Evolutionary conservation across 2,888 invertebrate species (phyloP), one percentile per base, ranked within the genome.

Genomic region (Drosophila engyochracea): DNA sequence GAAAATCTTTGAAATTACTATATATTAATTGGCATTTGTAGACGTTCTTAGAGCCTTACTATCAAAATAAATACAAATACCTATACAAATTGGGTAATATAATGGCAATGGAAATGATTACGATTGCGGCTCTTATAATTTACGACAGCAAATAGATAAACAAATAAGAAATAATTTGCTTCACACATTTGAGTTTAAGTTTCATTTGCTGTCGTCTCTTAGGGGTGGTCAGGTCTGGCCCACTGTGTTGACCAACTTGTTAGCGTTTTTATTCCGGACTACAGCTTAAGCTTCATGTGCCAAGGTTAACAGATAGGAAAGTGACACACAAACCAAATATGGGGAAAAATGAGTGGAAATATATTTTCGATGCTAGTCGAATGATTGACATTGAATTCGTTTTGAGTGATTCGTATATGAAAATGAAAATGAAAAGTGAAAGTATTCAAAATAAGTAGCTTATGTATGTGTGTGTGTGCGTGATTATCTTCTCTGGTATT

Each of bases 251-350:
- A n/a, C 57, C 70, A 70, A 76, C 64, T 70, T 70, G 74, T 63
- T 74, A 60, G 52, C 71, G 61, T 51, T 61, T 61, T 65, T 59
- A 16, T 49, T 19, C 51, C 44, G 30, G 64, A 57, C 68, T 49
- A 22, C 39, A 49, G 55, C 30, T 28, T n/a, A 25, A 49, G 65
- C 37, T 28, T n/a, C 54, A 41, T 69, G 65, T 81, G 74, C 79
- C 79, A 79, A 81, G 79, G 81, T 77, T 70, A 77, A 77, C 44
- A 28, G 64, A 41, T 61, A 52, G 60, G 60, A 81, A 81, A 68
- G 53, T 81, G 67, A 63, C 71, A 53, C 44, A 49, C 47, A 66
- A 31, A 47, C 22, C 22, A 19, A 35, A 28, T n/a, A 1, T 12
- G 47, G 1, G 16, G 19, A n/a, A 33, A 51, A 37, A 44, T 63